phyloP scores from a whole-genome alignment of 2,113 vertebrate species.

The Aythya baeri region DNA sequence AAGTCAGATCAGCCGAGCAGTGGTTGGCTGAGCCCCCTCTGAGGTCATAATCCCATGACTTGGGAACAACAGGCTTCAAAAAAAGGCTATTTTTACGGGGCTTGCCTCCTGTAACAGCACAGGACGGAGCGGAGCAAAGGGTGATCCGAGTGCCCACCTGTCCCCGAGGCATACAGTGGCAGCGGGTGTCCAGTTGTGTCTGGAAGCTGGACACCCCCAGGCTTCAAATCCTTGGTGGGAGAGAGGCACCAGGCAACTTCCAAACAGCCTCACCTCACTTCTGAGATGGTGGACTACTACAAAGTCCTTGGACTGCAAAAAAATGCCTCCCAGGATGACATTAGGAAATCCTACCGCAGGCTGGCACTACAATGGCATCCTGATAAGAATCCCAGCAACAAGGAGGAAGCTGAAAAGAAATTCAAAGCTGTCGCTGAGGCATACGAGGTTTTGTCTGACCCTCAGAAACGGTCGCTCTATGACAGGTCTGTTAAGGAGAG shows the following conservation, averaged over 20 bases:
- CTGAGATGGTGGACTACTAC: conserved; percentile 80
- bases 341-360: conserved; percentile 91
- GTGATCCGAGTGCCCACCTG: not conserved
- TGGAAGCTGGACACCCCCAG: not conserved
- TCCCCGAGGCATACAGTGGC: not conserved
- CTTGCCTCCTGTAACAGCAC: not conserved
- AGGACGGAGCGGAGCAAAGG: not conserved
- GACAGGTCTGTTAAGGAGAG: conserved; percentile 37
- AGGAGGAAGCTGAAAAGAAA: conserved; percentile 81
- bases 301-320: conserved; percentile 82
- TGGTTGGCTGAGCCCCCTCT: not conserved
- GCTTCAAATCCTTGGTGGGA: not conserved
- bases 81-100: not conserved
- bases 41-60: conserved; percentile 15
- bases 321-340: conserved; percentile 79
- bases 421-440: conserved; percentile 76
- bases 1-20: not conserved
- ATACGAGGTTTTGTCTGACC: conserved; percentile 59
- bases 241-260: not conserved
- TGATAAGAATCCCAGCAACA: conserved; percentile 89
- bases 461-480: conserved; percentile 41
- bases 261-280: not conserved
- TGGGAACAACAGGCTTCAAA: not conserved
- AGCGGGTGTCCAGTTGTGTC: not conserved
- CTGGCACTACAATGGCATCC: conserved; percentile 91